Evolutionary conservation across 2,888 invertebrate genomes (phyloP), one percentile per base, ranked within the genome.

Genomic region (Cabera pusaria): DNA sequence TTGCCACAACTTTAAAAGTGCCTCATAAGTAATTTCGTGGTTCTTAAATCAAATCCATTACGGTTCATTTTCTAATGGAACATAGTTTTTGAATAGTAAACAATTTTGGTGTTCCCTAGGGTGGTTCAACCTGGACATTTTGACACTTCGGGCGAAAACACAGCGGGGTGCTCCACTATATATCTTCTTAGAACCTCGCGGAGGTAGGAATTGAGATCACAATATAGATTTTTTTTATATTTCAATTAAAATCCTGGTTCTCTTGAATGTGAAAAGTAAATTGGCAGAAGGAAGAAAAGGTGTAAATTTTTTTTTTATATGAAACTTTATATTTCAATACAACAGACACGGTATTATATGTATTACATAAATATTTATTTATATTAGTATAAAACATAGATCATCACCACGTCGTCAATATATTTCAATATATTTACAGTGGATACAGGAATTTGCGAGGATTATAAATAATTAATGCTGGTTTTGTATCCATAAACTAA

Each of bases 121-220:
- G 77, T 81, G 74, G 82, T 65, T 76, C 69, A 64, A 71, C 59
- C 72, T 69, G 71, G 77, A 78, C 82, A 81, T 85, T 84, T 85
- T 87, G 88, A 88, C 88, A 86, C 85, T 85, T 87, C 75, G 76
- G 76, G 72, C 75, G 77, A 85, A 84, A 67, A 65, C 82, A 25
- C 88, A 79, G 84, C 83, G 73, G 88, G 88, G 69, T 58, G 73
- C 53, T 80, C 47, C 60, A 68, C 70, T 75, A 73, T 78, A 72
- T 66, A 66, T 77, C 63, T 86, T 87, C 86, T 72, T 56, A 73
- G 87, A 86, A 86, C 55, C 69, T 72, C 65, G 78, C 69, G 82
- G 84, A 69, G 85, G 78, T 72, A 66, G 41, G 58, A 65, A 78
- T 82, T 74, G 71, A 77, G 78, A 76, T 66, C 66, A 70, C 73